Percentiles rank a stretch among this genome's conserved stretches.
Conservation (phyloP, 2,888 invertebrate genomes). For the Doris montereyensis region DNA sequence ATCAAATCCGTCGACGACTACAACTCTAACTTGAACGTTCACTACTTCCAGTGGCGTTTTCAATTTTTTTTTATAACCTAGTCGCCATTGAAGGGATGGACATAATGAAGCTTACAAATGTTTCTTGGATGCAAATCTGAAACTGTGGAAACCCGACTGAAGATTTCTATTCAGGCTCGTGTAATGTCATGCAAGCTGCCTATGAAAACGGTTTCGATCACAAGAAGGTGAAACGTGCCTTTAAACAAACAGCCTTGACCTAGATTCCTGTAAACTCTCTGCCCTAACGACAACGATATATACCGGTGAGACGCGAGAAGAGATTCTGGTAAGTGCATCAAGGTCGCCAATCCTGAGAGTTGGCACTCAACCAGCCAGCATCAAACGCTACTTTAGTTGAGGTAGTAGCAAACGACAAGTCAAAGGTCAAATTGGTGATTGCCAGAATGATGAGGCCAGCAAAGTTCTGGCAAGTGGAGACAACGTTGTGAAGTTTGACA, state of each 20-base stretch:
- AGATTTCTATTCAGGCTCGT: slow-evolving; percentile 50
- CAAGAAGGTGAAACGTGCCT: slow-evolving; percentile 47
- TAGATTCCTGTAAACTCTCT: neutral
- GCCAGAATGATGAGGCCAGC: too few relatives aligned
- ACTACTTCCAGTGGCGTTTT: slow-evolving; percentile 56
- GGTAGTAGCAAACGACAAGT: too few relatives aligned
- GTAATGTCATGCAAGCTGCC: slow-evolving; percentile 55
- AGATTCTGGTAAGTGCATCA: neutral
- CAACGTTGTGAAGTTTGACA: too few relatives aligned
- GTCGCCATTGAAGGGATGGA: slow-evolving; percentile 45
- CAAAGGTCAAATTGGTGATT: too few relatives aligned
- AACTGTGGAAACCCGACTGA: slow-evolving; percentile 52
- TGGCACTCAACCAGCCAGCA: too few relatives aligned
- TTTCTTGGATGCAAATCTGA: slow-evolving; percentile 52
- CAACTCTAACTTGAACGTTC: slow-evolving; percentile 47
- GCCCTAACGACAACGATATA: neutral
- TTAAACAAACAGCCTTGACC: slow-evolving; percentile 51
- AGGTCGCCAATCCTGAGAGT: neutral
- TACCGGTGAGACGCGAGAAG: neutral
- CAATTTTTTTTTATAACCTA: slow-evolving; percentile 51
- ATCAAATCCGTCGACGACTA: slow-evolving; percentile 49
- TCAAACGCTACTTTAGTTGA: too few relatives aligned
- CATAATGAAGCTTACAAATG: slow-evolving; percentile 48
- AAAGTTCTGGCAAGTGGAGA: too few relatives aligned
- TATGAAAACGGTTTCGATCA: slow-evolving; percentile 50